These are phyloP conservation scores for Moxostoma hubbsi DNA, from an alignment of 2,797 vertebrate species.

Conservation along the genomic window DNA sequence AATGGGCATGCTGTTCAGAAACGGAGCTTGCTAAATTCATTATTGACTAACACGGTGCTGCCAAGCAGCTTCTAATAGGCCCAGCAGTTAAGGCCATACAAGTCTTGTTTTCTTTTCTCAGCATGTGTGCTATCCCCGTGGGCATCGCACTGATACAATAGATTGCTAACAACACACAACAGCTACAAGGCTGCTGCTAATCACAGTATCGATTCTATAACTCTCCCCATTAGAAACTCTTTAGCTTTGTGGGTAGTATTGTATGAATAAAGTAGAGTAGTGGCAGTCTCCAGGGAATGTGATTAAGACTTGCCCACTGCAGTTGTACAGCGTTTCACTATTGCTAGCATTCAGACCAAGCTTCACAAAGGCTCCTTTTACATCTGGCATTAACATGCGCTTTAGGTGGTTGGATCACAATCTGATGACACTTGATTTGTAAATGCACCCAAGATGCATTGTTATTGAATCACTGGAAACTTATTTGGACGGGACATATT, in stretches of 20 bases:
- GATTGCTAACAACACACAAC: constrained; percentile 76
- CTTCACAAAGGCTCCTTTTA: constrained; percentile 55
- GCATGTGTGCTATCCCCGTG: constrained; percentile 51
- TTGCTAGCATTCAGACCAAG: constrained; percentile 71
- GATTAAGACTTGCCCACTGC: constrained; percentile 65
- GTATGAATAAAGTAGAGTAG: constrained; percentile 76
- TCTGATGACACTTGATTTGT: no score
- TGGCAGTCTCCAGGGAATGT: constrained; percentile 63
- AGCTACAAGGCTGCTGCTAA: constrained; percentile 82
- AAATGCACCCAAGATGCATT: no score
- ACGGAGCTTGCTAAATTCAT: constrained; percentile 29
- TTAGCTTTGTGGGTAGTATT: constrained; percentile 74
- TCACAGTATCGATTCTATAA: constrained; percentile 83
- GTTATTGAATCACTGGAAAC: no score
- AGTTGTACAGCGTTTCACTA: constrained; percentile 60
- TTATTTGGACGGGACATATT: no score
- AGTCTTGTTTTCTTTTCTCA: constrained; percentile 49
- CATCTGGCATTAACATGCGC: no score
- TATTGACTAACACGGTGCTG: constrained; percentile 22
- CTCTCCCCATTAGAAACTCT: constrained; percentile 78
- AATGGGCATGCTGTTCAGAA: constrained; percentile 1
- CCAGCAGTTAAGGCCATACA: constrained; percentile 29
- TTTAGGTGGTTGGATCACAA: no score
- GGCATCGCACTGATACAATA: constrained; percentile 72
- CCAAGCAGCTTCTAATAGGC: constrained; percentile 28